Evolutionary conservation across 2,797 vertebrate species (phyloP).

Genomic region (Typhlichthys subterraneus): DNA sequence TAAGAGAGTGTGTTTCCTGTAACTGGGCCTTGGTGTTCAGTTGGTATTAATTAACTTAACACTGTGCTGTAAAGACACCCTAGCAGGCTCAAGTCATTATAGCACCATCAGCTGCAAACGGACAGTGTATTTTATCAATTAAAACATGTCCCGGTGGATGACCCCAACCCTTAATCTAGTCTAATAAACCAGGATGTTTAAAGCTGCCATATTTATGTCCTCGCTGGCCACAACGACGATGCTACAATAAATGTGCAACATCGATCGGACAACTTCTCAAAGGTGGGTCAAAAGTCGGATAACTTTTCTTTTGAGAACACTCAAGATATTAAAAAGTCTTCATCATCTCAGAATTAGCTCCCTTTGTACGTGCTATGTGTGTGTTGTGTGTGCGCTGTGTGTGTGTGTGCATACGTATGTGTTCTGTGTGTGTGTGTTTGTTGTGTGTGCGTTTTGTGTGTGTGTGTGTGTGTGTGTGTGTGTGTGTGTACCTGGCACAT

Average conservation of each 20-base stretch:
- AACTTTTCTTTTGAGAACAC: not conserved
- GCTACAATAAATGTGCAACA: not conserved
- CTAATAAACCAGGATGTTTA: conserved; percentile 22
- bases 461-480: not conserved
- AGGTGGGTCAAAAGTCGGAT: conserved; percentile 31
- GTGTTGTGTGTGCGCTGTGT: not conserved
- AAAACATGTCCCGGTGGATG: conserved; percentile 48
- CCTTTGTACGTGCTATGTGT: not conserved
- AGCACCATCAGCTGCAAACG: conserved; percentile 71
- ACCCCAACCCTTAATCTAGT: conserved; percentile 48
- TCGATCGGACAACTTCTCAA: not conserved
- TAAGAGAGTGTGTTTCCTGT: conserved; percentile 64
- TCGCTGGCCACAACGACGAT: not conserved
- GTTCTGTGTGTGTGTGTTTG: conserved; percentile 34
- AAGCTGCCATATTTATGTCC: conserved; percentile 12
- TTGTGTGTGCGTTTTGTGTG: no score
- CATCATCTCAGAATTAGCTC: no score
- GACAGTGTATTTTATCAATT: conserved; percentile 59
- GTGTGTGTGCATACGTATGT: conserved; percentile 8
- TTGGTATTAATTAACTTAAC: conserved; percentile 58
- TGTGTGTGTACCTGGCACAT: conserved; percentile 86
- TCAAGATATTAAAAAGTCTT: no score
- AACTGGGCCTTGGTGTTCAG: conserved; percentile 31
- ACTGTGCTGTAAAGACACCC: conserved; percentile 52
- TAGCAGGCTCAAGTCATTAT: conserved; percentile 66